Evolutionary conservation across 64 coral and sea anemone genomes (phyloP), one percentile per base, ranked within the genome.

Genomic region (Montipora sp.): DNA sequence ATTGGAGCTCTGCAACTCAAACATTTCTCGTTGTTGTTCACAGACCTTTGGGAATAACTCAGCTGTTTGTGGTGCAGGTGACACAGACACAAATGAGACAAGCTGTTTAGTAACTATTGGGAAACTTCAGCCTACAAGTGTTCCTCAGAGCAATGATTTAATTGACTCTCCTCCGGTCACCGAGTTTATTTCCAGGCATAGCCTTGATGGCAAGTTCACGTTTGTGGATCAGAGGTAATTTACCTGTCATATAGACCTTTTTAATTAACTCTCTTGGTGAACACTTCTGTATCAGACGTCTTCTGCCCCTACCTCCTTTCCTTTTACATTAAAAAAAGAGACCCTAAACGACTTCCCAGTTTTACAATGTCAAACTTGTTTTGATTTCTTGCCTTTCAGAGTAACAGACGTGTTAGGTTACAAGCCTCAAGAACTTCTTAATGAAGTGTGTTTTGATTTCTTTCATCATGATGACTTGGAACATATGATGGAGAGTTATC

Each of bases 201-300:
- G 94, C 53, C 77, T 99, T 60, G 98, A 99, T 94, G 98, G 98
- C 6, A 99, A 99, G 66, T 99, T 99, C 50, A 99, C 98, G 0
- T 99, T 99, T 92, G 94, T 99, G 12, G 98, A 99, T 82, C 98
- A 99, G 76, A 99, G 98, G 98, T 99, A 92, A 23, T 8, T 8
- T 57, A n/a, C 5, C 6, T 5, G 15, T 66, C 4, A 74, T 19
- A 7, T 24, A 13, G 3, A 51, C 46, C 8, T 10, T 71, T 0
- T 21, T 21, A 78, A 19, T 57, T 57, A 8, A 11, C 53, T 57
- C 53, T 57, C 6, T 8, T 11, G 11, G 53, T 8, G 11, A 57
- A 6, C 6, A 57, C 53, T 11, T 36, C 36, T 36, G 36, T 36
- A 36, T 36, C 36, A 36, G 1, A 36, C 36, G 36, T 36, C 36